These are phyloP conservation scores for Sturmia bella DNA, from an alignment of 2,888 invertebrate species.

Conservation along the genomic window DNA sequence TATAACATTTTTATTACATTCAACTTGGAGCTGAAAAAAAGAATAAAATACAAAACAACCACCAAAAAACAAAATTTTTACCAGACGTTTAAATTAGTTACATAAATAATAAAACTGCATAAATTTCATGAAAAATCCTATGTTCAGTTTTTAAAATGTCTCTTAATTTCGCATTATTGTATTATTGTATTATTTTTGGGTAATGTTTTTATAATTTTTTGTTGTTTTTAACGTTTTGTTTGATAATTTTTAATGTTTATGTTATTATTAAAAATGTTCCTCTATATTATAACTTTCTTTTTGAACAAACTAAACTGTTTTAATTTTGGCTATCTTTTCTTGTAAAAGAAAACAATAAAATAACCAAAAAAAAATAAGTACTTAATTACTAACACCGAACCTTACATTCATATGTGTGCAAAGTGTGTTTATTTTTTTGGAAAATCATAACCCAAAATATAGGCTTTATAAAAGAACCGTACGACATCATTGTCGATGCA, in stretches of 20 bases:
- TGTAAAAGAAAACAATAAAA: constrained; percentile 11
- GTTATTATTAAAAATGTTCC: constrained; percentile 35
- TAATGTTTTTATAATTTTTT: constrained; percentile 16
- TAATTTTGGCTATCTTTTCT: constrained; percentile 37
- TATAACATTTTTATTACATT: constrained; percentile 71
- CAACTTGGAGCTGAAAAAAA: constrained; percentile 79
- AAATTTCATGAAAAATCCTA: constrained; percentile 57
- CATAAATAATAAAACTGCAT: constrained; percentile 53
- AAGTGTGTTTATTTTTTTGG: no score
- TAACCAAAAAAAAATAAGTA: constrained; percentile 4
- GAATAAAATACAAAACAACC: constrained; percentile 52
- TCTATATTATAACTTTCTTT: background rate
- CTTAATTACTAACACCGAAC: background rate
- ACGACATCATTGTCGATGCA: no score
- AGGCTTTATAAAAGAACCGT: no score
- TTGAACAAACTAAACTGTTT: background rate
- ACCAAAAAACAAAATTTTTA: constrained; percentile 51
- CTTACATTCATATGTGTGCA: background rate
- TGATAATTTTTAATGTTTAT: constrained; percentile 5
- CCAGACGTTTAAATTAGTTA: constrained; percentile 50
- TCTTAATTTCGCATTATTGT: constrained; percentile 58
- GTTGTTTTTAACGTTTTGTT: constrained; percentile 13
- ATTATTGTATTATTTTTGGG: constrained; percentile 22
- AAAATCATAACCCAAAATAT: no score
- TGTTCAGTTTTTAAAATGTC: constrained; percentile 48